Conservation (phyloP, 1,140 invertebrate species). For the Tribolium madens region DNA sequence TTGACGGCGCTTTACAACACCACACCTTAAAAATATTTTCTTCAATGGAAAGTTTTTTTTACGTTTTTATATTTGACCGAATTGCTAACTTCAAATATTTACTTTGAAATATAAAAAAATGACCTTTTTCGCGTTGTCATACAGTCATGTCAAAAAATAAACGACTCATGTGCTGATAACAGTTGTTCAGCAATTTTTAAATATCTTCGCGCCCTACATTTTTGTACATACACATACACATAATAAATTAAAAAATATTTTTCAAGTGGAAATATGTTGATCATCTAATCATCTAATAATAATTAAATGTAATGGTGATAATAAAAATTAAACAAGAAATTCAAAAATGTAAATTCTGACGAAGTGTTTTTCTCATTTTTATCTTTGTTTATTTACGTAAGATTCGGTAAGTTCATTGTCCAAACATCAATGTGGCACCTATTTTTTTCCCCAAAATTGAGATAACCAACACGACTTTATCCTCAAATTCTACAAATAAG, state of each 20-base stretch:
- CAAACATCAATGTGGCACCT: not conserved
- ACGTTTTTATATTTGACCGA: too few species aligned
- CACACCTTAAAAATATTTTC: conserved; percentile 4
- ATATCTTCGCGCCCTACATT: not conserved
- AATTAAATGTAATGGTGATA: not conserved
- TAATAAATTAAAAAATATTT: not conserved
- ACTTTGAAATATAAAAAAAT: not conserved
- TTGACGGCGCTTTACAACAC: not conserved
- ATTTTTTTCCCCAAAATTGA: not conserved
- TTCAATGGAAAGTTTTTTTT: not conserved
- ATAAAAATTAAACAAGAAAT: not conserved
- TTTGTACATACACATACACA: not conserved
- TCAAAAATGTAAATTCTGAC: not conserved
- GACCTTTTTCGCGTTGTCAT: not conserved
- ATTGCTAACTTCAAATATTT: not conserved
- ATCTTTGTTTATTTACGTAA: conserved; percentile 2
- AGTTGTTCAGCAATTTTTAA: not conserved
- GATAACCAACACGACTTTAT: not conserved
- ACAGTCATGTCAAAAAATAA: too few species aligned
- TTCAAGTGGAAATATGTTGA: not conserved
- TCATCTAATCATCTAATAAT: not conserved
- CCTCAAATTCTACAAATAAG: too few species aligned
- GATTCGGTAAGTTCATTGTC: conserved; percentile 13
- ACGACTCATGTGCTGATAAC: too few species aligned
- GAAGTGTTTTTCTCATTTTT: not conserved